phyloP scores from a whole-genome alignment of 2,888 invertebrate genomes.

The Hirtodrosophila alboralis region DNA sequence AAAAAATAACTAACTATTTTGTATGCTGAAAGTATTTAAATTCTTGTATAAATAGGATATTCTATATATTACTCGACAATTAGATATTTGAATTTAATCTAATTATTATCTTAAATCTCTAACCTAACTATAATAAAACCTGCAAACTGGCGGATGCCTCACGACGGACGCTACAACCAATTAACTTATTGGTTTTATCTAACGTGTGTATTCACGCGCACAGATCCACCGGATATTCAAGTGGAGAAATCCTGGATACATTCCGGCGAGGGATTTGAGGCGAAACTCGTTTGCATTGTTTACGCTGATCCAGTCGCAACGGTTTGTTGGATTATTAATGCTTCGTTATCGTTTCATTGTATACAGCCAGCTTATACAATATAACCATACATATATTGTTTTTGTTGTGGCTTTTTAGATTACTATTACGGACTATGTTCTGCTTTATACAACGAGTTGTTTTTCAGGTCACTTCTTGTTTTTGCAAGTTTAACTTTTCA shows the following conservation, averaged over 20 bases:
- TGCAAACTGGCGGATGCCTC: conserved; percentile 21
- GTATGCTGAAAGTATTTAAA: no score
- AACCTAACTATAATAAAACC: conserved; percentile 6
- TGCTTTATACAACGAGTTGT: conserved; percentile 49
- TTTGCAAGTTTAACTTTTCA: conserved; percentile 9
- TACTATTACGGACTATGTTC: conserved; percentile 45
- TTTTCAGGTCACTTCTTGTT: conserved; percentile 58
- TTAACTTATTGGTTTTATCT: conserved; percentile 32
- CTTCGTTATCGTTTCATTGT: conserved; percentile 49
- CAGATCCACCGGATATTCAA: conserved; percentile 89
- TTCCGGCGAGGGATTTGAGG: conserved; percentile 88
- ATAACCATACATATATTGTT: conserved; percentile 6
- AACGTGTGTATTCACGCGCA: conserved; percentile 7
- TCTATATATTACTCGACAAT: no score
- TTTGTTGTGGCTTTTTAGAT: conserved; percentile 51
- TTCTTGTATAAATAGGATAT: no score
- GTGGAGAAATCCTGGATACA: conserved; percentile 89
- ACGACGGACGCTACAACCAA: conserved; percentile 20
- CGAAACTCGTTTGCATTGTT: conserved; percentile 88
- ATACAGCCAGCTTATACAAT: conserved; percentile 21
- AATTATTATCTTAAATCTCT: conserved; percentile 1
- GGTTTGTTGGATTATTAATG: conserved; percentile 84
- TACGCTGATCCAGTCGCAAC: conserved; percentile 89
- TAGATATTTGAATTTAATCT: background rate
- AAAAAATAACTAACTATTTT: no score